Base-by-base conservation (phyloP, 2,113 vertebrate species). In the Charina bottae region DNA sequence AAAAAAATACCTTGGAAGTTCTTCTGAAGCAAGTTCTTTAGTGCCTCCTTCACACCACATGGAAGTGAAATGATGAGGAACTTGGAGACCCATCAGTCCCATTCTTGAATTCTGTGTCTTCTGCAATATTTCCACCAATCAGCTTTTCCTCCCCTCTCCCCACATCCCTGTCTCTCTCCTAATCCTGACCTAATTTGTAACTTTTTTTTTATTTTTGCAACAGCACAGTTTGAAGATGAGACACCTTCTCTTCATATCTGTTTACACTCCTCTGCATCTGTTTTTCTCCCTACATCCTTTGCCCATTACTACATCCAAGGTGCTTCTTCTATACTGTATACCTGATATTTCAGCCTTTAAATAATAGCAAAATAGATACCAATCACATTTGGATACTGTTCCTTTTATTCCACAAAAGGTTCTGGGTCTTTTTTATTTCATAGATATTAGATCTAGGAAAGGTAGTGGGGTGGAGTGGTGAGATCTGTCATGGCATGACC, bases 291-390 rank as follows among this genome's bases (percentile, higher is more conserved):
- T 90, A 4, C 58, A 5, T 60, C 64, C 23, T 92, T 85, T 93
- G 93, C 89, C 89, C 91, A 89, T 90, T 94, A 28, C 59, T 92
- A 93, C 23, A 2, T 58, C 26, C 83, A 90, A 89, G 26, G 55
- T 62, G 83, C 54, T 53, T 90, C 91, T 54, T 92, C 4, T 23
- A 9, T 56, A n/a, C 87, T 91, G 42, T 42, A 42, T 42, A 42
- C 55, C 60, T n/a, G 3, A 54, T n/a, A 15, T 83, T 42, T 89
- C 89, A 85, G 87, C 89, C 84, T 68, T 53, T 68, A 64, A 89
- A 26, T 28, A 33, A 37, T 26, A 19, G 33, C 33, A 78, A 68
- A 49, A 23, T 37, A 83, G 58, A 88, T 49, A 23, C 83, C 11
- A 7, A 24, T 83, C 23, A 2, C 59, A 84, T 60, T 58, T 88